phyloP scores from a whole-genome alignment of 35 echinoderm and acorn worm genomes.

The Stichopus chloronotus region DNA sequence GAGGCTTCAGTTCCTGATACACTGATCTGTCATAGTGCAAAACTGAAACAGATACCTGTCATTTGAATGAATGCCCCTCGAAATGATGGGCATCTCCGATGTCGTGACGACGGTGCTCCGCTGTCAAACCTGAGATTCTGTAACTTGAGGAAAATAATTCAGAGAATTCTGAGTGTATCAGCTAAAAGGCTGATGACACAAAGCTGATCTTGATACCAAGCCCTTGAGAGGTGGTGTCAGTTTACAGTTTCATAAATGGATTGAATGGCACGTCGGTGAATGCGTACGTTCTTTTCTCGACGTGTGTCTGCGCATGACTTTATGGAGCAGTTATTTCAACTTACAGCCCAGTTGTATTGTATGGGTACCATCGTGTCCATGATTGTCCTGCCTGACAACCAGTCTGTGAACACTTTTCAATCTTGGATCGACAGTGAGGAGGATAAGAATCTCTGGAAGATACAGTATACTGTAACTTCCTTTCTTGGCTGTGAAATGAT shows the following conservation, averaged over 20 bases:
- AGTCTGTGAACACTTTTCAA: too few species aligned
- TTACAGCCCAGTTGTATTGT: too few species aligned
- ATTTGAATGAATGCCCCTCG: not conserved
- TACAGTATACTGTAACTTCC: too few species aligned
- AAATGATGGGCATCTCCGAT: not conserved
- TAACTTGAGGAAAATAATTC: not conserved
- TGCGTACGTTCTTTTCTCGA: too few species aligned
- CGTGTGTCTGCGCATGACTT: too few species aligned
- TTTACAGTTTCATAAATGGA: not conserved
- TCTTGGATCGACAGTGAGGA: too few species aligned
- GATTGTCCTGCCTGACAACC: too few species aligned
- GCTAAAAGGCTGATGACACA: not conserved
- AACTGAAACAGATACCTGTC: not conserved
- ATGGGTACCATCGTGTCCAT: too few species aligned
- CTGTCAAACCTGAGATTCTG: not conserved
- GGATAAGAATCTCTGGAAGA: too few species aligned
- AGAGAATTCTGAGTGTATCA: not conserved
- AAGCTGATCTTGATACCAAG: not conserved
- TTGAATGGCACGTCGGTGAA: too few species aligned
- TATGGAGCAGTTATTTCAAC: too few species aligned
- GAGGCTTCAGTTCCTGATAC: not conserved
- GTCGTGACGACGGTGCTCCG: not conserved
- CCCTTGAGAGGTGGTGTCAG: not conserved
- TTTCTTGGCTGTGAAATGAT: too few species aligned
- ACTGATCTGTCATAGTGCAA: not conserved